phyloP scores from a whole-genome alignment of 2,113 vertebrate genomes.

The Cichladusa arquata region DNA sequence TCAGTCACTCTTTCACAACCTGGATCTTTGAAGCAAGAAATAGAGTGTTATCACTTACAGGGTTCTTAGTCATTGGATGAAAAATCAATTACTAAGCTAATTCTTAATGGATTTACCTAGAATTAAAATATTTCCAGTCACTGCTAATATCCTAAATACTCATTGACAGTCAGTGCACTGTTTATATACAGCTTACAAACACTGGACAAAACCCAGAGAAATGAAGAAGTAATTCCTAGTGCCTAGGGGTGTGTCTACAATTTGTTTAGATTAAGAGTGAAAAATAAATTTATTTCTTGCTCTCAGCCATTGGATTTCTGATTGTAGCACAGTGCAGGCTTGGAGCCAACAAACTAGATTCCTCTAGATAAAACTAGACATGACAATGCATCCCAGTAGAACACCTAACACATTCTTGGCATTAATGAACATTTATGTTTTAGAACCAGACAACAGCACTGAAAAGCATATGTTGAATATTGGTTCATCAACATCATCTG shows the following conservation, averaged over 20 bases:
- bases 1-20: neutral
- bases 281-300: neutral
- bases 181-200: neutral
- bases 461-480: neutral
- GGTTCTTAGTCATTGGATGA: neutral
- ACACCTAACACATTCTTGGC: neutral
- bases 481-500: neutral
- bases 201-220: neutral
- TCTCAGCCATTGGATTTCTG: neutral
- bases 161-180: neutral
- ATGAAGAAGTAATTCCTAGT: neutral
- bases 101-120: neutral
- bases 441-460: neutral
- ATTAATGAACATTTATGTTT: neutral
- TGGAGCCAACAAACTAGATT: neutral
- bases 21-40: neutral
- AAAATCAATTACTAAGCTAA: neutral
- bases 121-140: neutral
- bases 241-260: neutral
- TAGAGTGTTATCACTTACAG: neutral
- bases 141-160: neutral
- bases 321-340: neutral
- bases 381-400: neutral
- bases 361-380: neutral
- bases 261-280: neutral